These are phyloP conservation scores for Paradoxurus hermaphroditus DNA, from an alignment of 2,113 vertebrate species.

Conservation along the genomic window DNA sequence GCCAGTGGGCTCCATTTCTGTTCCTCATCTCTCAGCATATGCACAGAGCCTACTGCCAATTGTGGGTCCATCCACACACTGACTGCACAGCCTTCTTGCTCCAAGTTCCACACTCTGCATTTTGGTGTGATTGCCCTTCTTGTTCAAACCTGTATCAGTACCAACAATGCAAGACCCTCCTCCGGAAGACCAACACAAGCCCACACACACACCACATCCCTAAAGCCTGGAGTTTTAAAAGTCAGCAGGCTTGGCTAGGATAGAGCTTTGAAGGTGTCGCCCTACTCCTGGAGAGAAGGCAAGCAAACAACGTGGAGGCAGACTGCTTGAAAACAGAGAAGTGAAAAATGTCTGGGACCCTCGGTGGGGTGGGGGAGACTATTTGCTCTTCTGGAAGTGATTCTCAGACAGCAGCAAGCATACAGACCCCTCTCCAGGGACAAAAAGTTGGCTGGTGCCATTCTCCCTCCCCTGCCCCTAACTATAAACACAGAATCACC, in stretches of 20 bases:
- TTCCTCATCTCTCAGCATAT: neutral
- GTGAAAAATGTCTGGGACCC: neutral
- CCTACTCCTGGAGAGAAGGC: neutral
- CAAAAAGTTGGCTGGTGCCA: neutral
- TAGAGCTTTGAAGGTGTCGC: neutral
- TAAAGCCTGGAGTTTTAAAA: neutral
- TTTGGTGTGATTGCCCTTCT: neutral
- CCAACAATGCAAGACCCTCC: neutral
- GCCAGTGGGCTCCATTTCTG: neutral
- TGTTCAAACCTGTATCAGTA: neutral
- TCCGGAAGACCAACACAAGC: neutral
- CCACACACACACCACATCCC: neutral
- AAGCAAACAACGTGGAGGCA: neutral
- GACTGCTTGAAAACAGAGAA: neutral
- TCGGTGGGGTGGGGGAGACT: neutral
- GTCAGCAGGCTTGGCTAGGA: neutral
- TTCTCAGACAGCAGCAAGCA: neutral
- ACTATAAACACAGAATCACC: neutral
- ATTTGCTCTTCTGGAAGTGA: neutral
- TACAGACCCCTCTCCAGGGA: neutral
- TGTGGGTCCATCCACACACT: neutral
- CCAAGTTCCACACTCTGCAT: neutral
- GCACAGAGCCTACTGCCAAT: neutral
- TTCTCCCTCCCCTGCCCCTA: neutral
- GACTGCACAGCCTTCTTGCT: neutral